Conservation (phyloP, 2,888 invertebrate genomes). For the Geophilus truncorum region DNA sequence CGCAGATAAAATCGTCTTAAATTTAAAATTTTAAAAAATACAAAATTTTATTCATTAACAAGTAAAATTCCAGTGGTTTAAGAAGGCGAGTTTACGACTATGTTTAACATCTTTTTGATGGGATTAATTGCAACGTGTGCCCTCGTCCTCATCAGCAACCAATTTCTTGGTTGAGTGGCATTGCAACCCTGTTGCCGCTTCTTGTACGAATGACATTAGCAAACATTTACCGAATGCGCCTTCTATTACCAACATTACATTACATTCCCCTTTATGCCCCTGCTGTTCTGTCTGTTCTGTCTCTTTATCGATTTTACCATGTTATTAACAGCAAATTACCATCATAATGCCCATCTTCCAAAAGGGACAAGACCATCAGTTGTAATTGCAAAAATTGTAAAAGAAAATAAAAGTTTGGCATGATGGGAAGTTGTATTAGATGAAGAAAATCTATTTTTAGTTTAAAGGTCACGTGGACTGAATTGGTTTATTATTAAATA, state of each 20-base stretch:
- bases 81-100: too few species aligned
- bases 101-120: neutral
- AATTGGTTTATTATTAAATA: too few species aligned
- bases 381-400: neutral
- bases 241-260: neutral
- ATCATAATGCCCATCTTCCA: neutral
- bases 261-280: neutral
- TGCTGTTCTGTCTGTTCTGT: neutral
- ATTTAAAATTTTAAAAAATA: too few species aligned
- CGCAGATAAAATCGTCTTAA: too few species aligned
- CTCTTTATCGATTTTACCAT: neutral
- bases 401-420: neutral
- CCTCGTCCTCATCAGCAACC: neutral
- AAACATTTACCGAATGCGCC: neutral
- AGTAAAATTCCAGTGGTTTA: too few species aligned
- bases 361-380: neutral
- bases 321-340: neutral
- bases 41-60: too few species aligned
- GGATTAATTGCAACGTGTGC: neutral
- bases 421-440: too few species aligned
- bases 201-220: neutral
- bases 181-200: neutral
- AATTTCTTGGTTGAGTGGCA: neutral
- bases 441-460: too few species aligned
- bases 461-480: too few species aligned